phyloP scores from a whole-genome alignment of 2,797 vertebrate species.

The Bufotes viridis region DNA sequence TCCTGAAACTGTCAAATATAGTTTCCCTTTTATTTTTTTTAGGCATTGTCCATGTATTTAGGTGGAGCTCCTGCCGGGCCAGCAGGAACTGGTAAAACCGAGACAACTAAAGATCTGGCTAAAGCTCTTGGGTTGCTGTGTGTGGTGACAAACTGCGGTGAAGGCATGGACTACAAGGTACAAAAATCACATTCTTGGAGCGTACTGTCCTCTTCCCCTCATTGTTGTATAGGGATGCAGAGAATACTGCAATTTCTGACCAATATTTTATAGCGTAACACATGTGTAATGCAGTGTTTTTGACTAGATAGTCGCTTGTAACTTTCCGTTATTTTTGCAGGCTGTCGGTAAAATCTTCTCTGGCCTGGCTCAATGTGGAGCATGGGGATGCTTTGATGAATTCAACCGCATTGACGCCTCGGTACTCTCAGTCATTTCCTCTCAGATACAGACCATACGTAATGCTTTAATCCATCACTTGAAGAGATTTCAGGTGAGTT shows the following conservation, averaged over 20 bases:
- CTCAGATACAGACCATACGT: slow-evolving; percentile 95
- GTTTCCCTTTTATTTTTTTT: neutral
- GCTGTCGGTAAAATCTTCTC: slow-evolving; percentile 96
- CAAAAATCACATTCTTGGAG: neutral
- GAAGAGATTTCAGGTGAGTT: slow-evolving; percentile 85
- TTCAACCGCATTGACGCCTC: slow-evolving; percentile 98
- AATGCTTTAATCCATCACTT: slow-evolving; percentile 89
- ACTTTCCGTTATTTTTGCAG: slow-evolving; percentile 68
- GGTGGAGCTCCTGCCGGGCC: slow-evolving; percentile 95
- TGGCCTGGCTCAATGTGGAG: slow-evolving; percentile 94
- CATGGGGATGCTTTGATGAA: slow-evolving; percentile 98
- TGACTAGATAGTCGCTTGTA: neutral
- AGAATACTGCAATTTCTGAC: neutral
- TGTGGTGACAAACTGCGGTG: slow-evolving; percentile 96
- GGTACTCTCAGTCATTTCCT: slow-evolving; percentile 95
- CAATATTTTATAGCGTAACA: neutral
- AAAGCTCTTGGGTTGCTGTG: slow-evolving; percentile 95
- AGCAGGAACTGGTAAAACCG: slow-evolving; percentile 95
- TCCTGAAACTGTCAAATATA: neutral
- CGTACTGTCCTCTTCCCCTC: neutral
- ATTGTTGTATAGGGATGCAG: neutral
- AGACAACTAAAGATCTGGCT: slow-evolving; percentile 96
- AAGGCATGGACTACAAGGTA: slow-evolving; percentile 98
- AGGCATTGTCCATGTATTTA: slow-evolving; percentile 99
- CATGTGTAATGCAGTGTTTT: neutral